phyloP scores from a whole-genome alignment of 2,888 invertebrate species.

The Dasysyrphus tricinctus region DNA sequence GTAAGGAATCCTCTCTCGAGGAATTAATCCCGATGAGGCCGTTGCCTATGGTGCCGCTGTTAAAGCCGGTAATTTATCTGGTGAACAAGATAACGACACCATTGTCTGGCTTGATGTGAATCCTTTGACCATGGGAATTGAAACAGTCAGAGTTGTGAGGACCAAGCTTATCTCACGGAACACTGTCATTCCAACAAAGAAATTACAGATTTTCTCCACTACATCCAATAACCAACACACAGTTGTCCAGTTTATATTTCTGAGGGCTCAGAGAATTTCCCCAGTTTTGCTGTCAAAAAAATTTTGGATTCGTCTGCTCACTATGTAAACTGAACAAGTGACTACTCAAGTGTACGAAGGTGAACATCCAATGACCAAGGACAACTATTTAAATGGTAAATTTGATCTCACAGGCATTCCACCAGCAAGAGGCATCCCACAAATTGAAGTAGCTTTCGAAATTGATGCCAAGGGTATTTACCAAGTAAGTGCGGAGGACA shows the following conservation, averaged over 20 bases:
- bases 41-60: constrained; percentile 99
- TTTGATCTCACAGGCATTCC: constrained; percentile 99
- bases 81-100: constrained; percentile 98
- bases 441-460: constrained; percentile 97
- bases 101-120: constrained; percentile 98
- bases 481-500: constrained; percentile 99
- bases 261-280: too few relatives aligned
- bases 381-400: constrained; percentile 98
- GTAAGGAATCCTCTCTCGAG: constrained; percentile 98
- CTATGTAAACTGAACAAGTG: too few relatives aligned
- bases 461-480: constrained; percentile 97
- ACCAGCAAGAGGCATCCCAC: constrained; percentile 96
- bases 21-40: constrained; percentile 99
- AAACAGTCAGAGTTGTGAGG: constrained; percentile 99
- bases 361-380: constrained; percentile 99
- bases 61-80: constrained; percentile 97
- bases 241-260: too few relatives aligned
- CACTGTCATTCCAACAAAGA: constrained; percentile 99
- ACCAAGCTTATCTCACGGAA: constrained; percentile 98
- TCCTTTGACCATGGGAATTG: constrained; percentile 99
- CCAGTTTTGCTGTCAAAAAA: too few relatives aligned
- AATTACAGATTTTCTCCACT: constrained; percentile 99
- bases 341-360: constrained; percentile 99
- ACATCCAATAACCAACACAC: constrained; percentile 99
- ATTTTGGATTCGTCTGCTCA: too few relatives aligned